phyloP scores from a whole-genome alignment of 2,113 vertebrate genomes.

The Mystacornis crossleyi region DNA sequence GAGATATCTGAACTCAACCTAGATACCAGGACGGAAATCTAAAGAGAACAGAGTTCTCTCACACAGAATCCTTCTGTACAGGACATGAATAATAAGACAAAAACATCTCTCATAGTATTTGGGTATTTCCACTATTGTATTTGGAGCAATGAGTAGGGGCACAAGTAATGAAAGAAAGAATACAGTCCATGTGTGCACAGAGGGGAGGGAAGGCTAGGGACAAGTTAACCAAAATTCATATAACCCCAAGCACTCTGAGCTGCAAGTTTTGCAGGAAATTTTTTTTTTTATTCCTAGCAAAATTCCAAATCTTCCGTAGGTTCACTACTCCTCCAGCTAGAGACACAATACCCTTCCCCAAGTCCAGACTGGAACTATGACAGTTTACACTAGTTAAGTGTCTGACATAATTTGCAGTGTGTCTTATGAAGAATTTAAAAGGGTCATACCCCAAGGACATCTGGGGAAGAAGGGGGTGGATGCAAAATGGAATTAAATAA shows the following conservation, averaged over 20 bases:
- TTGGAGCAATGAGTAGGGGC: background rate
- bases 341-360: background rate
- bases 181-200: background rate
- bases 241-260: background rate
- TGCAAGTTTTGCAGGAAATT: background rate
- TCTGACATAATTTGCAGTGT: background rate
- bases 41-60: background rate
- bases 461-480: slow-evolving; percentile 5
- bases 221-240: background rate
- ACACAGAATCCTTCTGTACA: background rate
- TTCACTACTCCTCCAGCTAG: background rate
- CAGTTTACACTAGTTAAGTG: background rate
- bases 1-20: background rate
- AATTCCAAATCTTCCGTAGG: background rate
- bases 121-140: background rate
- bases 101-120: background rate
- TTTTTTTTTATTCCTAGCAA: background rate
- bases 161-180: background rate
- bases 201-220: background rate
- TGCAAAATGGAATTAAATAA: slow-evolving; percentile 11
- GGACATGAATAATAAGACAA: background rate
- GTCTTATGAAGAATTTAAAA: background rate
- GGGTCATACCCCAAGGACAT: background rate
- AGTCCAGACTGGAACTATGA: background rate
- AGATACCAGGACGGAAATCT: background rate